phyloP scores from a whole-genome alignment of 2,113 vertebrate genomes.

The Clarias magur region DNA sequence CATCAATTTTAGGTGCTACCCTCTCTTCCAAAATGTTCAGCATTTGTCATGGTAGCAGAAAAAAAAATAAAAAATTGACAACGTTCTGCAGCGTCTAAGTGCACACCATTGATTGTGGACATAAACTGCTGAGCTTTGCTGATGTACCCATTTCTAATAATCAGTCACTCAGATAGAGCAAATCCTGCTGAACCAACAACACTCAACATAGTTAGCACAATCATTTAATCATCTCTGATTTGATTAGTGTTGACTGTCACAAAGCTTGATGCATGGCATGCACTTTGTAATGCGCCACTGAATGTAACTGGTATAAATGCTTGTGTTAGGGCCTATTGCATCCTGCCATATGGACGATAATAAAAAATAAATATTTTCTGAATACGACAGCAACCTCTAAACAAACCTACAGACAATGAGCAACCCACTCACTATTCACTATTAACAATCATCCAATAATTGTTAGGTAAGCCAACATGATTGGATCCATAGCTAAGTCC shows the following conservation, averaged over 20 bases:
- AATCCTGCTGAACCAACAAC: slow-evolving; percentile 6
- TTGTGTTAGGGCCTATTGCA: neutral
- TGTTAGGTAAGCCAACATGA: neutral
- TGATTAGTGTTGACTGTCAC: neutral
- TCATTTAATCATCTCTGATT: slow-evolving; percentile 13
- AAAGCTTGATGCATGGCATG: slow-evolving; percentile 1
- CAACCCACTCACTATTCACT: neutral
- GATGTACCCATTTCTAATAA: slow-evolving; percentile 26
- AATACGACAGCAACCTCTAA: neutral
- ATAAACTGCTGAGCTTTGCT: slow-evolving; percentile 31
- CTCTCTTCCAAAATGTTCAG: neutral
- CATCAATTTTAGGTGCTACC: neutral
- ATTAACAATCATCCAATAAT: neutral
- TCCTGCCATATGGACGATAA: neutral
- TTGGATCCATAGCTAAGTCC: too few species aligned
- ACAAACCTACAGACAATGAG: neutral
- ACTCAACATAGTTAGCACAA: slow-evolving; percentile 1
- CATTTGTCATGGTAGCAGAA: slow-evolving; percentile 41
- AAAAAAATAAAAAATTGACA: slow-evolving; percentile 57
- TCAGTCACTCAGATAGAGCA: slow-evolving; percentile 34
- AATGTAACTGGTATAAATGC: neutral
- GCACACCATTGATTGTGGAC: slow-evolving; percentile 15
- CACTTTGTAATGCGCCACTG: slow-evolving; percentile 5
- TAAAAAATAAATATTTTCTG: neutral
- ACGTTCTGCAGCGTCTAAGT: slow-evolving; percentile 42